phyloP scores from a whole-genome alignment of 1,140 invertebrate genomes.

The Olivierus martensii region DNA sequence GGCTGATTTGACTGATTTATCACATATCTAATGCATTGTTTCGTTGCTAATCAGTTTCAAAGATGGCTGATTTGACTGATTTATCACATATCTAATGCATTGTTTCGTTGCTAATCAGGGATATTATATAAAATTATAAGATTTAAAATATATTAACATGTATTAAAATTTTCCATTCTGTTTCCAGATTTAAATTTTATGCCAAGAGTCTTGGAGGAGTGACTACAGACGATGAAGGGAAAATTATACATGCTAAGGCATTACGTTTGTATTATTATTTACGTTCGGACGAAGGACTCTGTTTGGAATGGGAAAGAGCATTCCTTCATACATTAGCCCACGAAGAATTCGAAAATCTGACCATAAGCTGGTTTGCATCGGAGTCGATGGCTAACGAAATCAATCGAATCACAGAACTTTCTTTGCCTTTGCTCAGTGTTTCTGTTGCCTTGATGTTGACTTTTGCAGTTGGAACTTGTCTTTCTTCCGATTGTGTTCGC shows the following conservation, averaged over 20 bases:
- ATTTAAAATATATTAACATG: too few relatives aligned
- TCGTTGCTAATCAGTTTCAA: too few relatives aligned
- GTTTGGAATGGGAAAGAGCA: conserved; percentile 73
- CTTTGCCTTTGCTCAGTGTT: conserved; percentile 71
- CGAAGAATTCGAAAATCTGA: conserved; percentile 60
- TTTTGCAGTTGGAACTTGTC: conserved; percentile 51
- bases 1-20: too few relatives aligned
- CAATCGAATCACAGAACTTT: conserved; percentile 71
- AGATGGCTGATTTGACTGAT: too few relatives aligned
- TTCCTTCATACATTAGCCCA: conserved; percentile 62
- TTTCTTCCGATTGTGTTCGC: conserved; percentile 69
- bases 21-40: too few relatives aligned
- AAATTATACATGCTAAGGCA: conserved; percentile 57
- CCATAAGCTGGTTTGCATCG: conserved; percentile 65
- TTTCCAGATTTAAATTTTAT: conserved; percentile 46
- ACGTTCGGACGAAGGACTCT: conserved; percentile 61
- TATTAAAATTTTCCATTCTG: too few relatives aligned
- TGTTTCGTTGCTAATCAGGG: too few relatives aligned
- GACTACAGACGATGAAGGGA: conserved; percentile 50
- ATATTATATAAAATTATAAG: too few relatives aligned
- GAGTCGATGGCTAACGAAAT: conserved; percentile 72
- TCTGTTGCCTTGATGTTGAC: conserved; percentile 52
- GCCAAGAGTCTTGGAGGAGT: conserved; percentile 74
- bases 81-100: too few relatives aligned
- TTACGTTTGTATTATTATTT: conserved; percentile 73